phyloP scores from a whole-genome alignment of 2,888 invertebrate genomes.

The Campopleginae sp. region DNA sequence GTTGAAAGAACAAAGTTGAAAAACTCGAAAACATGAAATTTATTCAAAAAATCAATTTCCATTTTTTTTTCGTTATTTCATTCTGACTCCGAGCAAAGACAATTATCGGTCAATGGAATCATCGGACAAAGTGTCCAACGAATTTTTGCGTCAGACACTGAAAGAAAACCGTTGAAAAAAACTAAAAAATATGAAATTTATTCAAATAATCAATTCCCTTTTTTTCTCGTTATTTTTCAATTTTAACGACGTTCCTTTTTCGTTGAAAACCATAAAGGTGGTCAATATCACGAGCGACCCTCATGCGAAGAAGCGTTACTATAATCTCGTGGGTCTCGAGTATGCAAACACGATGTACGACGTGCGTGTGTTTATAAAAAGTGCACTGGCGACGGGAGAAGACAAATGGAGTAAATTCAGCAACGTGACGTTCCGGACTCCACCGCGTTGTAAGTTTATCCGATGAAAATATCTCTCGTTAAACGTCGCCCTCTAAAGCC shows the following conservation, averaged over 20 bases:
- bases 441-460: conserved; percentile 77
- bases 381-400: conserved; percentile 85
- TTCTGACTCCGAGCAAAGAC: too few relatives aligned
- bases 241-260: conserved; percentile 36
- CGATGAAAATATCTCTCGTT: conserved; percentile 1
- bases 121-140: too few relatives aligned
- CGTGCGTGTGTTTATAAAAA: conserved; percentile 89
- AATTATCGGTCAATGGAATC: too few relatives aligned
- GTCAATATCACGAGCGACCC: conserved; percentile 82
- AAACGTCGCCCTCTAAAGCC: background rate
- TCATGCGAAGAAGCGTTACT: conserved; percentile 81
- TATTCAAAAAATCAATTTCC: background rate
- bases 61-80: background rate
- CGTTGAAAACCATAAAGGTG: conserved; percentile 69
- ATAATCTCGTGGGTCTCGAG: conserved; percentile 86
- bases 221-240: background rate
- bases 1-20: background rate
- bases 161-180: too few relatives aligned
- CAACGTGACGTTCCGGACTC: conserved; percentile 87
- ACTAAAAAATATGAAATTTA: too few relatives aligned
- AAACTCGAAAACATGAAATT: background rate
- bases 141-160: too few relatives aligned
- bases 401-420: conserved; percentile 90
- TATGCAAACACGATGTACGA: conserved; percentile 90
- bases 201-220: background rate